Conservation (phyloP, 2,113 vertebrate species). For the Anhinga rufa region DNA sequence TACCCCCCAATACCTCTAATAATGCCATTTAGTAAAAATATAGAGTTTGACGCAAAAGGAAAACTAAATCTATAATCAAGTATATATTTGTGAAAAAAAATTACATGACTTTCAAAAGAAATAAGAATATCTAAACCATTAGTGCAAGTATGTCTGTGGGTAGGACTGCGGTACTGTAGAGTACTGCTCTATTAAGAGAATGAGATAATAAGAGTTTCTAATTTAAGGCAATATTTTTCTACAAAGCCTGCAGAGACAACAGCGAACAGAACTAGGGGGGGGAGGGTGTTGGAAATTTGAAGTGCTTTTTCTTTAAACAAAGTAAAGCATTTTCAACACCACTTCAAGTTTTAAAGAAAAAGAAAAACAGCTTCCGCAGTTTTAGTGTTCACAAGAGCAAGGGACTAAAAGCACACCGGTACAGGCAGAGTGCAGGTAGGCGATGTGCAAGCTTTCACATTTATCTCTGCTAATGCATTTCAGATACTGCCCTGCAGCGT, state of each 20-base stretch:
- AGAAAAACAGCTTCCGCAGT: not conserved
- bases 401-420: not conserved
- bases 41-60: not conserved
- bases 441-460: not conserved
- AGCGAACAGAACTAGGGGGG: not conserved
- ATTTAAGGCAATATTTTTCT: not conserved
- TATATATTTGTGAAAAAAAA: not conserved
- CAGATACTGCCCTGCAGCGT: not conserved
- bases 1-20: not conserved
- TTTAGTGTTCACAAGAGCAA: not conserved
- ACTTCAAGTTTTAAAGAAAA: not conserved
- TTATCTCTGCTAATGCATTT: not conserved
- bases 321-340: not conserved
- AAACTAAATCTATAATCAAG: not conserved
- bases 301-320: not conserved
- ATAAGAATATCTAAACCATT: not conserved
- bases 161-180: not conserved
- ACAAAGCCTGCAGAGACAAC: not conserved
- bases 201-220: not conserved
- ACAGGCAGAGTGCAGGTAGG: not conserved
- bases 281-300: no score
- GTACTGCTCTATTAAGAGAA: not conserved
- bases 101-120: not conserved
- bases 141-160: not conserved
- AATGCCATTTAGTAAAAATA: not conserved